These are phyloP conservation scores for Luperina testacea DNA, from an alignment of 2,888 invertebrate species.

Conservation along the genomic window DNA sequence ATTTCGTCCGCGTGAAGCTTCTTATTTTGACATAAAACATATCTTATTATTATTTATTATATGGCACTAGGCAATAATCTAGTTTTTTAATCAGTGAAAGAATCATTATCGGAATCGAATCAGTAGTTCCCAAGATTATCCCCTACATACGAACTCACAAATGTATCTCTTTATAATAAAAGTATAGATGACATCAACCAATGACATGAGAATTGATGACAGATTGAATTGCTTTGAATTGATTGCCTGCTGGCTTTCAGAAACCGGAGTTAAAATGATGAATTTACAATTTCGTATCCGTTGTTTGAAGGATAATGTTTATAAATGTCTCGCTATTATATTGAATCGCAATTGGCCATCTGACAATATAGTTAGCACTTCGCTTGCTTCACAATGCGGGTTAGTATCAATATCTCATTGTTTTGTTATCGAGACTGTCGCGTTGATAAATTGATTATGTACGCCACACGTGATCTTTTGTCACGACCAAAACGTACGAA, in stretches of 20 bases:
- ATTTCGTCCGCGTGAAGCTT: neutral
- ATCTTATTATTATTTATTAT: too few species aligned
- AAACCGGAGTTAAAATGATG: neutral
- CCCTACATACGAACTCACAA: too few species aligned
- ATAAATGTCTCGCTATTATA: constrained; percentile 23
- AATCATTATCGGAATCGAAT: too few species aligned
- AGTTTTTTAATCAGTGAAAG: neutral
- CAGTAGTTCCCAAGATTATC: too few species aligned
- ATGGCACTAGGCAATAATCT: too few species aligned
- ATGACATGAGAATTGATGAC: neutral
- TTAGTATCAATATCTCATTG: constrained; percentile 54
- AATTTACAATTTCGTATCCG: neutral
- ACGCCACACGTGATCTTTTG: constrained; percentile 53
- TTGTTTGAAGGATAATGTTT: constrained; percentile 19
- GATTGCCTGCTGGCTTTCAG: neutral
- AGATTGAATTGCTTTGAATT: neutral
- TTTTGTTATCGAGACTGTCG: constrained; percentile 63
- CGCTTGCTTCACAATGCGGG: constrained; percentile 57
- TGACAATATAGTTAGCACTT: constrained; percentile 50
- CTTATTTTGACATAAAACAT: too few species aligned
- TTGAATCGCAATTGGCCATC: constrained; percentile 47
- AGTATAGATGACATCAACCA: neutral
- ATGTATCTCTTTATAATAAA: too few species aligned
- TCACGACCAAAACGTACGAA: constrained; percentile 22
- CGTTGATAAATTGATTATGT: constrained; percentile 64